Percentiles rank a stretch among this genome's conserved stretches.
Evolutionary conservation across 2,888 invertebrate species (phyloP).

Genomic region (Phengaris arion): DNA sequence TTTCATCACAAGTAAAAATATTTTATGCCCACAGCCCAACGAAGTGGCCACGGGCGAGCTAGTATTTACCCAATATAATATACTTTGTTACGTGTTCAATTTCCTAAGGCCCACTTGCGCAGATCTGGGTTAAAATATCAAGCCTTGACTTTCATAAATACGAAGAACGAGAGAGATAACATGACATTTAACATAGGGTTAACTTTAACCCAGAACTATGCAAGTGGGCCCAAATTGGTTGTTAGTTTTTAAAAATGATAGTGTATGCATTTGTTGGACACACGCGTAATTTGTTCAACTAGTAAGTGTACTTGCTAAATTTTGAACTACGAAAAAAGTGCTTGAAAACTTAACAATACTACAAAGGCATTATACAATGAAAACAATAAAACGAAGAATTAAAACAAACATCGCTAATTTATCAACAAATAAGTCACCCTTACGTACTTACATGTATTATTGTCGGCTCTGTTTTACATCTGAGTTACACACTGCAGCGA

Average conservation of each 20-base stretch:
- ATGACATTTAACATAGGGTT: too few relatives aligned
- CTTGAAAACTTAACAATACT: constrained; percentile 39
- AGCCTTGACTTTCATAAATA: too few relatives aligned
- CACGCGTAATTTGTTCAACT: neutral
- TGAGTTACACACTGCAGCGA: constrained; percentile 11
- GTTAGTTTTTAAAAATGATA: neutral
- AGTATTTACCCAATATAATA: too few relatives aligned
- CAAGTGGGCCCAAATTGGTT: neutral
- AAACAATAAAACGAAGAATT: constrained; percentile 48
- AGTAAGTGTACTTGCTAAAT: constrained; percentile 6
- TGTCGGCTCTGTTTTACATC: constrained; percentile 46
- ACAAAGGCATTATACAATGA: constrained; percentile 45
- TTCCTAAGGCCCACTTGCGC: too few relatives aligned
- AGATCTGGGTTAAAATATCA: too few relatives aligned
- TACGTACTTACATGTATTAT: constrained; percentile 59
- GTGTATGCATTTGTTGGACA: neutral
- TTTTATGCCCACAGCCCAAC: too few relatives aligned
- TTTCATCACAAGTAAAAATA: too few relatives aligned
- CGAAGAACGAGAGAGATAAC: too few relatives aligned
- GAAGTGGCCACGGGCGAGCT: too few relatives aligned
- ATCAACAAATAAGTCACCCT: constrained; percentile 59
- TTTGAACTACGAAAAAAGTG: constrained; percentile 14
- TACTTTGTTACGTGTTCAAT: too few relatives aligned
- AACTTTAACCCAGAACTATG: neutral
- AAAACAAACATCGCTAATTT: constrained; percentile 54